Percentiles rank a stretch among this genome's conserved stretches.
phyloP scores from a whole-genome alignment of 2,797 vertebrate species.

The Sarcoramphus papa region DNA sequence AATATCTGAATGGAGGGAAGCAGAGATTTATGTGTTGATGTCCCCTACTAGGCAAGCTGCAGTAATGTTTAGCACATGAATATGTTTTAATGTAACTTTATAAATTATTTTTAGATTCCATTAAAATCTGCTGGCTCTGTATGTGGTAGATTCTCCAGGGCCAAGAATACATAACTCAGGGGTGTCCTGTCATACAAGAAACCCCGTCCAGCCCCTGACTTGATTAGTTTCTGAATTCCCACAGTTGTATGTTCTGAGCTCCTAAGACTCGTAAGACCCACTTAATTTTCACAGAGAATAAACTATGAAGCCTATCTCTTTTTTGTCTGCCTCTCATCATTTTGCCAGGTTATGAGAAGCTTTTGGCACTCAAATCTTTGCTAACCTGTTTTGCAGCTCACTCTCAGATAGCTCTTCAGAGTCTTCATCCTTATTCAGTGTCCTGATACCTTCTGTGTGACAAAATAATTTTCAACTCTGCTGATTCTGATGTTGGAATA shows the following conservation, averaged over 20 bases:
- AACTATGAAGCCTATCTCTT: neutral
- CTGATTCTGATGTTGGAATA: neutral
- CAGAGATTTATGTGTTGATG: neutral
- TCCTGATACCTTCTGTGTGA: neutral
- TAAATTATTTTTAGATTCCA: neutral
- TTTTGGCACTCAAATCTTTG: neutral
- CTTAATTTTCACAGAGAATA: neutral
- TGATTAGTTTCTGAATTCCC: neutral
- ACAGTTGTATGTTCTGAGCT: neutral
- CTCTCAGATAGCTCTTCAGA: neutral
- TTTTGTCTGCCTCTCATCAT: neutral
- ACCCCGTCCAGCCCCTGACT: neutral
- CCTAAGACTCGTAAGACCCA: neutral
- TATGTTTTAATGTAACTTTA: neutral
- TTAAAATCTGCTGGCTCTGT: neutral
- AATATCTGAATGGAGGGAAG: neutral
- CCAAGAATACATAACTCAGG: neutral
- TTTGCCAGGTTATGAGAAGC: neutral
- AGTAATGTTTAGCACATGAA: neutral
- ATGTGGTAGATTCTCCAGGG: neutral
- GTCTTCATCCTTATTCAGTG: neutral
- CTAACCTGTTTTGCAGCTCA: neutral
- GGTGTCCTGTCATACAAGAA: neutral
- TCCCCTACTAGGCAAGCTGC: neutral
- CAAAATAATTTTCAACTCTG: neutral